Percentiles rank a stretch among this genome's conserved stretches.
Conservation (phyloP, 1,140 invertebrate species). For the Drosophila athabasca region DNA sequence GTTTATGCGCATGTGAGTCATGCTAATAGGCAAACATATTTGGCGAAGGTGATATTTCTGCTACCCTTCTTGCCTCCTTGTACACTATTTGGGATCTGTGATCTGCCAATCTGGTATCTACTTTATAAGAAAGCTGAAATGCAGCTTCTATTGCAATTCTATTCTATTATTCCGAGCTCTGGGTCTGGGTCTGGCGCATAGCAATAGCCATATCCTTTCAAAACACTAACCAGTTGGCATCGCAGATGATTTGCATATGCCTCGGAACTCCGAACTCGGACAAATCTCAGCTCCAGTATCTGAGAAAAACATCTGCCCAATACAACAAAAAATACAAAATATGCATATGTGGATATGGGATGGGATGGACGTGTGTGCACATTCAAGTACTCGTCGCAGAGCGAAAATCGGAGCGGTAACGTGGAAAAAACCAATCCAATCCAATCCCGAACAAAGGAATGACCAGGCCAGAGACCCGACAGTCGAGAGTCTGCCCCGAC, state of each 20-base stretch:
- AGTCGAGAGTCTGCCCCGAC: conserved; percentile 45
- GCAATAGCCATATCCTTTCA: background rate
- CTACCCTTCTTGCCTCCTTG: no score
- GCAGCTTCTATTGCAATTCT: no score
- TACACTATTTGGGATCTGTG: no score
- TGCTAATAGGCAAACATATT: background rate
- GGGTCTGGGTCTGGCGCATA: background rate
- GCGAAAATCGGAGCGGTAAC: conserved; percentile 23
- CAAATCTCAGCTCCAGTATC: conserved; percentile 25
- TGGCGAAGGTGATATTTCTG: background rate
- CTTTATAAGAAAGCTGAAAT: no score
- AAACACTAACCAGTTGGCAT: conserved; percentile 1
- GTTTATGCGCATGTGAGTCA: conserved; percentile 5
- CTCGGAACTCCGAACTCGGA: conserved; percentile 1
- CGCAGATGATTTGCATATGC: conserved; percentile 12
- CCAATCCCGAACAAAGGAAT: conserved; percentile 75
- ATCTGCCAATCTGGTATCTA: no score
- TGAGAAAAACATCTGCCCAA: conserved; percentile 40
- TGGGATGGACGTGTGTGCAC: conserved; percentile 1
- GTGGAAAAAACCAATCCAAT: conserved; percentile 68
- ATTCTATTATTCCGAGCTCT: background rate
- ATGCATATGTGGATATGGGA: conserved; percentile 23
- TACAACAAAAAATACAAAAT: conserved; percentile 11
- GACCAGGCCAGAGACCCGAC: conserved; percentile 54
- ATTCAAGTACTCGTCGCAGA: conserved; percentile 2